Base-by-base conservation (phyloP, 2,797 vertebrate species). In the Chaenodraco wilsoni region DNA sequence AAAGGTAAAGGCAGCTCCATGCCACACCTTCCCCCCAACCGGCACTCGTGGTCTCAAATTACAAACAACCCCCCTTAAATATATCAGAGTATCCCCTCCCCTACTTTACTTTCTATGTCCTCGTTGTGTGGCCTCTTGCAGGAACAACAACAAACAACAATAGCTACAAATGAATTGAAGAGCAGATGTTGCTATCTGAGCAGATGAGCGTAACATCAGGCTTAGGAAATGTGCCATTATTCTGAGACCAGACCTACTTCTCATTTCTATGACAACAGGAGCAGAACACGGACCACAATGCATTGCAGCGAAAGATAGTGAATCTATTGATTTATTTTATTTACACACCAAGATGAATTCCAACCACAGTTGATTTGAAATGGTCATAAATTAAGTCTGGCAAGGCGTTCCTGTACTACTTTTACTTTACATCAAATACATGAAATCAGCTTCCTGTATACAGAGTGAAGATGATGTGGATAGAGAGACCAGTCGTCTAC, bases 1-100 rank as follows among this genome's bases (percentile, higher is more conserved):
- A 91, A 90, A 91, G 84, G 88, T 89, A 70, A 79, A 82, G 16
- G 69, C 85, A 78, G 86, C 73, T 69, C 54, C 13, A 54, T 66
- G 78, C 76, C 73, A 81, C 86, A 87, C 89, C 89, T 78, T 65
- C 87, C 80, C 49, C 75, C 78, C 56, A 44, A 50, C 31, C 60
- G 43, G 58, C 55, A 58, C 2, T 37, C 48, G 0, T 12, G 6
- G 8, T 62, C 65, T 51, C 68, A 52, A 50, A 59, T 46, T 12
- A 68, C 67, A 55, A 4, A 15, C 3, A 37, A 7, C 60, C 41
- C 46, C 41, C n/a, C 6, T 21, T 9, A 65, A 31, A 16, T 27
- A 27, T 21, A 7, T 31, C 3, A 33, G 33, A 43, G 50, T 8
- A 6, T 45, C 9, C 21, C 23, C 2, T n/a, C 10, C 23, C 23